Base-by-base conservation (phyloP, 2,113 vertebrate species). In the Xenopus laevis region DNA sequence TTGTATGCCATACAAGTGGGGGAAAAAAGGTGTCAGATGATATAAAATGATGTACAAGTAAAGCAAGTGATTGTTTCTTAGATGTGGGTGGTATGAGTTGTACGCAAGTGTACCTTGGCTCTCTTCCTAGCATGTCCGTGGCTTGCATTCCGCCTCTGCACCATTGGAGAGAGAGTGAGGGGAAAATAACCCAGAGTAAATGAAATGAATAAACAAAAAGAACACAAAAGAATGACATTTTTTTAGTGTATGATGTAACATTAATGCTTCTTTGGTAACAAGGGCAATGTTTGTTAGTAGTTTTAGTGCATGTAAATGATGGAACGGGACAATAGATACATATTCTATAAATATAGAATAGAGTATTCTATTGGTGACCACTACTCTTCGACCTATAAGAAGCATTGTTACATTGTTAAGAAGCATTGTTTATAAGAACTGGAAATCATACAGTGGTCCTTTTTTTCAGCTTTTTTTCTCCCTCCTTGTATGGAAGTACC, bases 61-160 rank as follows among this genome's bases (percentile, higher is more conserved):
- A 27, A 60, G n/a, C 65, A 4, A 18, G 23, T 44, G 45, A 40
- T 21, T 52, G 52, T 33, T 58, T 59, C 17, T 50, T 6, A 63
- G 47, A 63, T 55, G 65, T 68, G 65, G 72, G 65, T 40, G 65
- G 66, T 23, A 69, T 20, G 44, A 52, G 58, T 47, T 68, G 59
- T 68, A 68, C n/a, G 30, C n/a, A 59, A 73, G 44, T 89, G 85
- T 86, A 98, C 97, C 93, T 98, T 99, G 87, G 96, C 91, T 90
- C 95, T 91, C 87, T 98, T 99, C 84, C 97, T 95, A 65, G 92
- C 89, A 79, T 99, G 97, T 47, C 97, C 94, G 7, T 99, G 97
- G 82, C 91, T 91, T 0, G 95, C 92, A 65, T 92, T 87, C 79
- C 96, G 89, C 73, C 93, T 95, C 97, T 99, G 89, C 27, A 80